Evolutionary conservation across 1,140 invertebrate species (phyloP).

Genomic region (Camponotus pennsylvanicus): DNA sequence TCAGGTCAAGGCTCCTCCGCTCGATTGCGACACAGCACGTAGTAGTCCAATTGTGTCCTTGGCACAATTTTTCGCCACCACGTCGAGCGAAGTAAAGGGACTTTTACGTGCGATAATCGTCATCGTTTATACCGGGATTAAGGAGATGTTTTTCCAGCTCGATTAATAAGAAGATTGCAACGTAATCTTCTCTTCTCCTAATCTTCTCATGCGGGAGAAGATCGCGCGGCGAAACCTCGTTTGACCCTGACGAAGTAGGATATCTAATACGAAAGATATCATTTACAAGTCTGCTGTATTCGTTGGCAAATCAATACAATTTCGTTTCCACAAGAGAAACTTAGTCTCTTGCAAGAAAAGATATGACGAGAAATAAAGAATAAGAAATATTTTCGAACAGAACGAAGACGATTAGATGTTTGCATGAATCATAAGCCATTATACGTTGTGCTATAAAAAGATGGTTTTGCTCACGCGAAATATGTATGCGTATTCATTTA

Average conservation of each 20-base stretch:
- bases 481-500: background rate
- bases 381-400: background rate
- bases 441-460: background rate
- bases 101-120: constrained; percentile 13
- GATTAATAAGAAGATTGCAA: background rate
- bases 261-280: background rate
- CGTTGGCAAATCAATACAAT: background rate
- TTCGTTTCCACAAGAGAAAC: background rate
- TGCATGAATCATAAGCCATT: constrained; percentile 10
- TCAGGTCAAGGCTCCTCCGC: constrained; percentile 54
- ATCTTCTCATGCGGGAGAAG: background rate
- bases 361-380: background rate
- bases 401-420: background rate
- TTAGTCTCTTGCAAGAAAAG: background rate
- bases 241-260: background rate
- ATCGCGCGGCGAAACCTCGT: background rate
- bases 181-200: background rate
- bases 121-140: background rate
- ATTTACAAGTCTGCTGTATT: background rate
- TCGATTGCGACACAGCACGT: background rate
- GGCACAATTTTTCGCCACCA: constrained; percentile 33
- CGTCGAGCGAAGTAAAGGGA: background rate
- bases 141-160: background rate
- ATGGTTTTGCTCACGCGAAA: constrained; percentile 23
- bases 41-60: constrained; percentile 52